phyloP scores from a whole-genome alignment of 2,797 vertebrate species.

The Pipistrellus pipistrellus region DNA sequence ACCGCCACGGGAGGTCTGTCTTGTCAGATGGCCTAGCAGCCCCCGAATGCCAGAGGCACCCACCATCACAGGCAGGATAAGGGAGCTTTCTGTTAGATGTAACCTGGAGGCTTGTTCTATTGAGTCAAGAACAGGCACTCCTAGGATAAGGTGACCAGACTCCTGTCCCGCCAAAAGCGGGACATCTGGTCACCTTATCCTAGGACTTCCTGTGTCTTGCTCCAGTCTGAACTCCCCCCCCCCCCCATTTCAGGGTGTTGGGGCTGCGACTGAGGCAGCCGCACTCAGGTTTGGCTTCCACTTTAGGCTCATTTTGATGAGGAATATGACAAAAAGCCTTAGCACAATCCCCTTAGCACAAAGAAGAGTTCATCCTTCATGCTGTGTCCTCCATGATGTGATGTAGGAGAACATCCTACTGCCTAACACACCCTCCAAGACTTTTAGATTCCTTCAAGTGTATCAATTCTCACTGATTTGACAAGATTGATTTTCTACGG shows the following conservation, averaged over 20 bases:
- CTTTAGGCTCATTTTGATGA: neutral
- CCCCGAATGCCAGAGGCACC: neutral
- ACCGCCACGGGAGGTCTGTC: neutral
- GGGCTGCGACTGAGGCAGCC: neutral
- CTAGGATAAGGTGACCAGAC: no score
- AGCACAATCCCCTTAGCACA: neutral
- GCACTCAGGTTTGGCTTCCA: neutral
- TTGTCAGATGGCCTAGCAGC: neutral
- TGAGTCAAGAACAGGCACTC: neutral
- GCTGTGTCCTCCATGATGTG: neutral
- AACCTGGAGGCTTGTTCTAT: neutral
- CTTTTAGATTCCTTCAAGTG: slow-evolving; percentile 68
- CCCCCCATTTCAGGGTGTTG: neutral
- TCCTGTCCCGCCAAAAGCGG: no score
- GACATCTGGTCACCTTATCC: no score
- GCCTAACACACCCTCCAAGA: slow-evolving; percentile 50
- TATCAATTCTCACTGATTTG: slow-evolving; percentile 80
- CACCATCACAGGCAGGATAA: neutral
- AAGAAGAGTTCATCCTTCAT: neutral
- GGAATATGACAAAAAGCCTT: neutral
- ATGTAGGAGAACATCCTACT: slow-evolving; percentile 12
- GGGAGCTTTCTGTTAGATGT: neutral
- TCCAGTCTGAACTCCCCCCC: neutral
- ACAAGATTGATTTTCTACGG: slow-evolving; percentile 80
- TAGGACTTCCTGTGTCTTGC: neutral